Conservation (phyloP, 2,888 invertebrate species). For the Dermolepida albohirtum region DNA sequence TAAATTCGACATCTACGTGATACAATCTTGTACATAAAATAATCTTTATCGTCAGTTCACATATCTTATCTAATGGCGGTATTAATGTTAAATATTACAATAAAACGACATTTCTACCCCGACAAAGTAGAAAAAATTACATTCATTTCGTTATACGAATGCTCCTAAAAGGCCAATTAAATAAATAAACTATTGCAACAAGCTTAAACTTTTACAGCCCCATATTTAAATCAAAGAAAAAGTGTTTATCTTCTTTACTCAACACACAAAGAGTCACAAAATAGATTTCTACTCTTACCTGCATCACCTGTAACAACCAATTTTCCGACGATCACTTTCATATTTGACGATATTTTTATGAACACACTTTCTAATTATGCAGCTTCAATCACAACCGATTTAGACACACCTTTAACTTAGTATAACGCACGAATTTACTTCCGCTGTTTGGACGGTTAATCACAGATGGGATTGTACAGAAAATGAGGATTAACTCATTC, state of each 20-base stretch:
- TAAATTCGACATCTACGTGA: too few species aligned
- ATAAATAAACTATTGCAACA: not conserved
- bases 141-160: not conserved
- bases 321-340: conserved; percentile 86
- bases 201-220: not conserved
- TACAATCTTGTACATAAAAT: not conserved
- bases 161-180: not conserved
- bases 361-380: not conserved
- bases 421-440: conserved; percentile 3
- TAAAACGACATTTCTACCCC: too few species aligned
- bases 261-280: conserved; percentile 25
- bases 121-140: not conserved
- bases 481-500: not conserved
- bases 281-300: conserved; percentile 68
- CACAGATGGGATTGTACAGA: conserved; percentile 20
- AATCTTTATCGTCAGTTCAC: conserved; percentile 6
- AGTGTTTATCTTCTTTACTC: not conserved
- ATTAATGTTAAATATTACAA: conserved; percentile 2
- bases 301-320: conserved; percentile 86
- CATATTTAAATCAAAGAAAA: too few species aligned
- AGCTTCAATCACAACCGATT: not conserved
- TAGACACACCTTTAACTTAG: not conserved
- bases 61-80: conserved; percentile 5
- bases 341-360: conserved; percentile 58
- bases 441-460: not conserved